Evolutionary conservation across 2,888 invertebrate species (phyloP).

Genomic region (Drosophila emarginata): DNA sequence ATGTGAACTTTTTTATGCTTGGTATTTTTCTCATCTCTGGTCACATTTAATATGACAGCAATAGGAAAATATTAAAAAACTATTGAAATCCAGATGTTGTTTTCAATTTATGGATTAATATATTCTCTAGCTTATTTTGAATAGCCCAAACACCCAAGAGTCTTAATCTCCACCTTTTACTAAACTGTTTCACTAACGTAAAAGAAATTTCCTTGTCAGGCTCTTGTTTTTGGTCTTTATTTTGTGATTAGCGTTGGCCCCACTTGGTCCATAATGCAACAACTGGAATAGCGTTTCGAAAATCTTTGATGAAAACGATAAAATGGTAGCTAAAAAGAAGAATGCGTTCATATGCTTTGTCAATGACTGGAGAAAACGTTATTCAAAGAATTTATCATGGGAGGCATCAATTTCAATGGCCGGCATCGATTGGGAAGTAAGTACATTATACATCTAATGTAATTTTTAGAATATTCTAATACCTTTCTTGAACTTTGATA

Average conservation of each 20-base stretch:
- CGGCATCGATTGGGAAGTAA: conserved; percentile 14
- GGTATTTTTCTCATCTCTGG: neutral
- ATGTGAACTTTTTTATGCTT: too few relatives aligned
- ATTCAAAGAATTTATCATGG: neutral
- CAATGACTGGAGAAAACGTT: conserved; percentile 17
- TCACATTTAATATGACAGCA: neutral
- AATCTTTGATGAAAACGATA: neutral
- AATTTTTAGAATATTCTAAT: neutral
- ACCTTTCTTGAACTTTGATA: neutral
- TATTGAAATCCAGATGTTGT: neutral
- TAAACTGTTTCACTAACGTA: neutral
- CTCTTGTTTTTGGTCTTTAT: neutral
- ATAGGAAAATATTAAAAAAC: neutral
- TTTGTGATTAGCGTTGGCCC: neutral
- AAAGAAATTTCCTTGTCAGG: neutral
- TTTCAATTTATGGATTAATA: too few relatives aligned
- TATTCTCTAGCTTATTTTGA: too few relatives aligned
- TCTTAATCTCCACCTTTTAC: too few relatives aligned
- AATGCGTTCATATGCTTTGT: neutral
- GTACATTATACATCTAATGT: neutral
- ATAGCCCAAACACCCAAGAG: too few relatives aligned
- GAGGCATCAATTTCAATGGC: neutral
- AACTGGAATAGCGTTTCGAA: conserved; percentile 10
- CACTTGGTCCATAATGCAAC: neutral
- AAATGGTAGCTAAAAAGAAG: neutral